These are phyloP conservation scores for Terrapene triunguis DNA, from an alignment of 2,113 vertebrate species.

Conservation along the genomic window DNA sequence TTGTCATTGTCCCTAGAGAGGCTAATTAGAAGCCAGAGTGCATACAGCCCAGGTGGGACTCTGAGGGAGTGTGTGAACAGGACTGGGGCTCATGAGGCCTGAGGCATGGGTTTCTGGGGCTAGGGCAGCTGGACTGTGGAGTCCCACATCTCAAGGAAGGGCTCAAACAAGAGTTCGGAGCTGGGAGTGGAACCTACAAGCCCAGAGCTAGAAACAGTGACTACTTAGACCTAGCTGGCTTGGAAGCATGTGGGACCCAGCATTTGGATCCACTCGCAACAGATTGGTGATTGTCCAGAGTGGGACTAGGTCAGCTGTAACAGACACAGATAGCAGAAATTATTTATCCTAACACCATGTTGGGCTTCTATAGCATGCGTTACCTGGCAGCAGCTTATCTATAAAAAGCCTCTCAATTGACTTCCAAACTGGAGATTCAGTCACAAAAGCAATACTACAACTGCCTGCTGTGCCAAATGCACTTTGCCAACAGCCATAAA, in stretches of 20 bases:
- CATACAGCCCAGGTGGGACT: background rate
- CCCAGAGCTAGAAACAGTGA: fast-evolving
- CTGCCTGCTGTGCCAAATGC: conserved; percentile 64
- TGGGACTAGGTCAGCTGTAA: fast-evolving
- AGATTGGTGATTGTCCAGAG: background rate
- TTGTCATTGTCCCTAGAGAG: background rate
- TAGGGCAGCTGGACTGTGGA: background rate
- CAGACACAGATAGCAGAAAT: background rate
- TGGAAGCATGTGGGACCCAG: fast-evolving
- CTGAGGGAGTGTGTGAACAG: too few relatives aligned
- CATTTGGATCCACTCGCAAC: fast-evolving
- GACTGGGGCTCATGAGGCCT: background rate
- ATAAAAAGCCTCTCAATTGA: background rate
- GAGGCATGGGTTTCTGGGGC: background rate
- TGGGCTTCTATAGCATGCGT: background rate
- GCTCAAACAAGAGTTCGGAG: background rate
- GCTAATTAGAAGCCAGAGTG: background rate
- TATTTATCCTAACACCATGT: background rate
- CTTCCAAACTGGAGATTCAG: conserved; percentile 56
- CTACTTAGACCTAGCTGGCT: fast-evolving
- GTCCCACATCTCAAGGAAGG: background rate
- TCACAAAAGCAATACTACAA: conserved; percentile 56
- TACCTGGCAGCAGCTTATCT: conserved; percentile 11
- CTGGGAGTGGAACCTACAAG: background rate
- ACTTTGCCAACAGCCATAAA: conserved; percentile 64